Conservation (phyloP, 1,140 invertebrate genomes). For the Zelostemma sp. region DNA sequence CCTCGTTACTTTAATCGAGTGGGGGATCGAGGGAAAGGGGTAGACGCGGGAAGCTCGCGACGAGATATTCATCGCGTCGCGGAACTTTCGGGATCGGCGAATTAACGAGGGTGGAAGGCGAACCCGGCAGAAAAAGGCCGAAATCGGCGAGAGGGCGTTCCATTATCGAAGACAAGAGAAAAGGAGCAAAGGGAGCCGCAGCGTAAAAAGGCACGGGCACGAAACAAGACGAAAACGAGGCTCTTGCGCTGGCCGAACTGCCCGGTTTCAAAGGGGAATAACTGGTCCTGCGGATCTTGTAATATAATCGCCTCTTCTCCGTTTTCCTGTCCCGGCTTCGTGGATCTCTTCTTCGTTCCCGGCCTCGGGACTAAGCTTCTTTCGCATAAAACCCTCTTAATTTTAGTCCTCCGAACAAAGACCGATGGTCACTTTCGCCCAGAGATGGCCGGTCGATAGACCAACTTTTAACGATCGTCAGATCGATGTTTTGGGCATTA, state of each 20-base stretch:
- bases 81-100: too few species aligned
- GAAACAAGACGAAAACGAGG: constrained; percentile 31
- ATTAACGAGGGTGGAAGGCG: constrained; percentile 48
- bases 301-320: constrained; percentile 47
- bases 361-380: constrained; percentile 43
- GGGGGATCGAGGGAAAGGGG: too few species aligned
- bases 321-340: constrained; percentile 22
- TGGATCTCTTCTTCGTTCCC: constrained; percentile 16
- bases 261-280: constrained; percentile 32
- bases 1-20: too few species aligned
- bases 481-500: too few species aligned
- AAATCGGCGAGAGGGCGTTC: constrained; percentile 41
- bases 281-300: constrained; percentile 48
- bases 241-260: constrained; percentile 10
- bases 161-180: constrained; percentile 44
- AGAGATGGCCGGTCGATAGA: too few species aligned
- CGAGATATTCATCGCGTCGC: too few species aligned
- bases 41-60: too few species aligned
- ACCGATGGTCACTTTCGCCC: constrained; percentile 34
- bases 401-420: constrained; percentile 4
- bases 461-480: too few species aligned
- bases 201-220: constrained; percentile 28
- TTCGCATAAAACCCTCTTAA: constrained; percentile 23
- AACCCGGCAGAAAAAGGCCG: constrained; percentile 41
- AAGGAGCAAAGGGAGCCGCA: constrained; percentile 20